These are phyloP conservation scores for Phacellophora camtschatica DNA, from an alignment of 30 jellyfish, hydroid and myxozoan genomes.

Conservation along the genomic window DNA sequence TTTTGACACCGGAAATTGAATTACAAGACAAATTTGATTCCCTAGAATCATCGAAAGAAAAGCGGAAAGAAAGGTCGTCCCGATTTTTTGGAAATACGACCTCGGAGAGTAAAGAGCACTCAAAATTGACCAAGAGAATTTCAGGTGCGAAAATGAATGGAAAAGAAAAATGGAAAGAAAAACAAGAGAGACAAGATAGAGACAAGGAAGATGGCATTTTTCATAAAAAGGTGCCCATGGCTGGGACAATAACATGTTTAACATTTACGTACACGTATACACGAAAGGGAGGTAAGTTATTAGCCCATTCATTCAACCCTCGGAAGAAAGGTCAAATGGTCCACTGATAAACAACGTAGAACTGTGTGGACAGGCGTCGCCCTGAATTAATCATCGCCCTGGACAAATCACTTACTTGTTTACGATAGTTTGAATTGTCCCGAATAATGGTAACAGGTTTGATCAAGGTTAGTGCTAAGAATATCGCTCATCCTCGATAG, in stretches of 20 bases:
- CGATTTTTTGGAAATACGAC: slow-evolving; percentile 50
- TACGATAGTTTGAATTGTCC: no score
- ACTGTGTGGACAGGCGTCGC: no score
- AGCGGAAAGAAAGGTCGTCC: slow-evolving; percentile 52
- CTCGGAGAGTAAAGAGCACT: slow-evolving; percentile 36
- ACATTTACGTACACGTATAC: slow-evolving; percentile 80
- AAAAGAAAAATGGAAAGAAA: slow-evolving; percentile 25
- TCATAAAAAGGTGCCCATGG: slow-evolving; percentile 62
- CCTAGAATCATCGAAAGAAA: slow-evolving; percentile 33
- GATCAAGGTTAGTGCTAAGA: no score
- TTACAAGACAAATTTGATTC: not conserved
- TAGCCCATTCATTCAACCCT: no score
- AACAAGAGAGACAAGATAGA: not conserved
- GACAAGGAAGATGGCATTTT: slow-evolving; percentile 88
- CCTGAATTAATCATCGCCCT: no score
- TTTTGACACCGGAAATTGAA: slow-evolving; percentile 38
- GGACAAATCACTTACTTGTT: no score
- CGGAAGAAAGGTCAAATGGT: no score
- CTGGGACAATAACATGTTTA: slow-evolving; percentile 71
- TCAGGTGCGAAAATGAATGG: slow-evolving; percentile 57
- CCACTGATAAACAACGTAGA: no score
- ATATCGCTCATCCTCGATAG: no score
- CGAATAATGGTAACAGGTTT: no score
- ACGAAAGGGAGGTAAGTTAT: slow-evolving; percentile 83
- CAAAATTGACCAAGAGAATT: slow-evolving; percentile 42